Base-by-base conservation (phyloP, 2,113 vertebrate species). In the Rhodinocichla rosea region DNA sequence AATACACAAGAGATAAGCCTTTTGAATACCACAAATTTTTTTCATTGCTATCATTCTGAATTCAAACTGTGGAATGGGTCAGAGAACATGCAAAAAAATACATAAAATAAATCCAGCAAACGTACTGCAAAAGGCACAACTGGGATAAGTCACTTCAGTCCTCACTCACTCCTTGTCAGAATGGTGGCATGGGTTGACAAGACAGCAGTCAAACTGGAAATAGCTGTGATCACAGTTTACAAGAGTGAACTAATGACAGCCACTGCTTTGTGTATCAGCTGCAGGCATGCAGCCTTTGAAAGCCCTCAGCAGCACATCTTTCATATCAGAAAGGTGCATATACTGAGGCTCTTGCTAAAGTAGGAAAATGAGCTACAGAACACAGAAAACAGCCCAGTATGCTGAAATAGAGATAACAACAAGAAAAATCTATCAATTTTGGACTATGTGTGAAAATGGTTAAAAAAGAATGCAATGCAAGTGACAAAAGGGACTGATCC, bases 41-140 rank as follows among this genome's bases (percentile, higher is more conserved):
- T 95, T 94, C 91, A 95, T 96, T 96, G 89, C 74, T 95, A 49
- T 95, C 94, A 97, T 94, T 95, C 95, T 94, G 74, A 65, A 53
- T 92, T 90, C 62, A 73, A 62, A 40, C 81, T 14, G 52, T 59
- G 81, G 84, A 91, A 87, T n/a, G 63, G 84, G 44, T 65, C 78
- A 70, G 89, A 85, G 57, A 93, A 70, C 63, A 64, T 23, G 50
- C 59, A 50, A 15, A 50, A 50, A 27, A 50, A 50, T 8, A 50
- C 9, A 50, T 50, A 15, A 27, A 50, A 50, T 27, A 93, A 95
- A 87, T 35, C 47, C 87, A 89, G 70, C 65, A 89, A 70, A 90
- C 0, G 13, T 16, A 37, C 74, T 71, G 65, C 83, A 91, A 79
- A 85, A 77, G 6, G 9, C 10, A 3, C 40, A 89, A 50, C 15